phyloP scores from a whole-genome alignment of 2,888 invertebrate species.

The Ischnura elegans region DNA sequence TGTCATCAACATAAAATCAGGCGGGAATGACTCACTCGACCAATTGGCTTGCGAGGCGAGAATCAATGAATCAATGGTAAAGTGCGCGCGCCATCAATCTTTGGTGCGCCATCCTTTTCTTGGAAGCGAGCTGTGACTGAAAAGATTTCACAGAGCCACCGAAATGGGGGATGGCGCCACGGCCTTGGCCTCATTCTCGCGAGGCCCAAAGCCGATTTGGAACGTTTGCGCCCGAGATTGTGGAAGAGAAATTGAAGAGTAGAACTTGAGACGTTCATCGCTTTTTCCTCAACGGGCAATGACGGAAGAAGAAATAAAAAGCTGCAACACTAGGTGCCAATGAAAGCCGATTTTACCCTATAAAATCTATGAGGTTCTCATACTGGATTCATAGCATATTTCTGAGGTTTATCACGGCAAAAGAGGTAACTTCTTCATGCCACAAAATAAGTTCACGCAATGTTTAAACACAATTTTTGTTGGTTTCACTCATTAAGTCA shows the following conservation, averaged over 20 bases:
- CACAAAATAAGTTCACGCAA: no score
- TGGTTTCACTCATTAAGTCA: no score
- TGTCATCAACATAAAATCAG: neutral
- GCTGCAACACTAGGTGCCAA: neutral
- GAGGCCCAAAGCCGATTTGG: neutral
- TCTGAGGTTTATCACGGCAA: no score
- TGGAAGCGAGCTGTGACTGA: neutral
- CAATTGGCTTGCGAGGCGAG: neutral
- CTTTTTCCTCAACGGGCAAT: no score
- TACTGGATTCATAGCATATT: no score
- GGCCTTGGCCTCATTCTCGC: neutral
- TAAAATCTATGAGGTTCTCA: neutral
- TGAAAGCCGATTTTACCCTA: neutral
- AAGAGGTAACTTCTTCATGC: no score
- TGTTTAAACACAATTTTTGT: no score
- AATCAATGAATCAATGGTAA: neutral
- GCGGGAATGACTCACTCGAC: neutral
- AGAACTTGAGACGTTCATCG: no score
- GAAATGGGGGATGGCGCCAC: neutral
- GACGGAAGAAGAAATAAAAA: neutral
- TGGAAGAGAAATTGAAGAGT: no score
- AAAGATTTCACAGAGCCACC: neutral
- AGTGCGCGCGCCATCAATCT: neutral
- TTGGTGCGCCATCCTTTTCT: neutral
- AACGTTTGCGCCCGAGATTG: neutral